Percentiles rank a stretch among this genome's conserved stretches.
phyloP scores from a whole-genome alignment of 2,888 invertebrate genomes.

The Pristionchus japonicus region DNA sequence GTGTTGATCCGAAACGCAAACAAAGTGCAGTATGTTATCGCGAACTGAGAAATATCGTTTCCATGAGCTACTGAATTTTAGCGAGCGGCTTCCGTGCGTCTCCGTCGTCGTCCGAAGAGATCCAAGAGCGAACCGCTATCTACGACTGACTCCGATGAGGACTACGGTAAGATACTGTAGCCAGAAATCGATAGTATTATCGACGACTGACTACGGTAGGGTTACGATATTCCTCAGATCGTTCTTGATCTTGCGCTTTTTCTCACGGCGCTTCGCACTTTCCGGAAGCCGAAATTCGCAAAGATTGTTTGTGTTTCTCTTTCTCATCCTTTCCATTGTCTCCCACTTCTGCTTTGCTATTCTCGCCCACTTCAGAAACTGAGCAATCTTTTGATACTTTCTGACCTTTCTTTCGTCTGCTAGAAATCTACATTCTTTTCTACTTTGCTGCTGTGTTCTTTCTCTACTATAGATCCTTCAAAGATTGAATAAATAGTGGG shows the following conservation, averaged over 20 bases:
- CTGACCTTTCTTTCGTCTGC: too few relatives aligned
- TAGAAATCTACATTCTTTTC: too few relatives aligned
- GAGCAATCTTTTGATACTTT: too few relatives aligned
- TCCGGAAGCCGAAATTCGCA: slow-evolving; percentile 5
- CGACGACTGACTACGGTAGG: background rate
- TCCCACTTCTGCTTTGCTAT: background rate
- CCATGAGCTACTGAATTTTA: background rate
- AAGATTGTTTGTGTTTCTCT: slow-evolving; percentile 26
- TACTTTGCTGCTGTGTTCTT: too few relatives aligned
- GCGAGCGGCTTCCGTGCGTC: slow-evolving; percentile 41
- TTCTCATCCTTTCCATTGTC: background rate
- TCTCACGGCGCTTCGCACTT: background rate
- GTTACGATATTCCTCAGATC: background rate
- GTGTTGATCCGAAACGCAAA: background rate
- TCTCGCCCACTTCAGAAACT: too few relatives aligned
- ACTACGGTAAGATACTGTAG: slow-evolving; percentile 29
- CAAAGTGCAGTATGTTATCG: background rate
- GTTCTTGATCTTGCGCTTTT: background rate
- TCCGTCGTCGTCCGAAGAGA: slow-evolving; percentile 37
- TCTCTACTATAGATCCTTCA: too few relatives aligned
- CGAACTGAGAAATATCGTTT: background rate
- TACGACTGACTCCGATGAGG: slow-evolving; percentile 44
- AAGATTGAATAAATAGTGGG: too few relatives aligned
- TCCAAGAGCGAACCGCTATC: slow-evolving; percentile 43
- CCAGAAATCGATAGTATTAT: too few relatives aligned